Evolutionary conservation across 1,140 invertebrate species (phyloP).

Genomic region (Procambarus clarkii): DNA sequence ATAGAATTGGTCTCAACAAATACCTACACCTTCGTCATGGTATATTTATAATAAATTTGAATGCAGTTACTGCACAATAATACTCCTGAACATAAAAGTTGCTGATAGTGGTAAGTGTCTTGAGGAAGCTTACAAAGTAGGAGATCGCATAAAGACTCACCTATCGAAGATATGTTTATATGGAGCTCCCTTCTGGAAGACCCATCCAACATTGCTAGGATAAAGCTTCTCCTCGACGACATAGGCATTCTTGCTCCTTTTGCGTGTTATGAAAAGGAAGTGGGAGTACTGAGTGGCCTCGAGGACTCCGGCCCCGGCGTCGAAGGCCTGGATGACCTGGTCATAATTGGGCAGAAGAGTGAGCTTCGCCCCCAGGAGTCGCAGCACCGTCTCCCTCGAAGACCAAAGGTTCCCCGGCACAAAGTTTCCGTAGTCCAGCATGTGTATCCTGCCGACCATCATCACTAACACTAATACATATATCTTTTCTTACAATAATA

Average conservation of each 20-base stretch:
- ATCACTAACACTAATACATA: too few species aligned
- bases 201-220: conserved; percentile 51
- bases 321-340: conserved; percentile 32
- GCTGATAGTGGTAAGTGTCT: too few species aligned
- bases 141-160: background rate
- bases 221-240: conserved; percentile 56
- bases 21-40: too few species aligned
- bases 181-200: conserved; percentile 43
- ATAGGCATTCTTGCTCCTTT: conserved; percentile 30
- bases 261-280: conserved; percentile 45
- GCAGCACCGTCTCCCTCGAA: conserved; percentile 25
- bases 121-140: too few species aligned
- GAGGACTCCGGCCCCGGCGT: conserved; percentile 34
- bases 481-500: background rate
- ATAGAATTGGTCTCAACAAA: too few species aligned
- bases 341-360: conserved; percentile 32
- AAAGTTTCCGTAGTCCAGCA: conserved; percentile 55
- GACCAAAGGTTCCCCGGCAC: conserved; percentile 49
- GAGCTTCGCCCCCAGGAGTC: conserved; percentile 13
- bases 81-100: too few species aligned
- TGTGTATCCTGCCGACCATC: conserved; percentile 26
- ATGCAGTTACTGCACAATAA: too few species aligned
- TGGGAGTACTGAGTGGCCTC: conserved; percentile 57
- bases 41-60: too few species aligned
- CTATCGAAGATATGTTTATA: conserved; percentile 50